Evolutionary conservation across 2,888 invertebrate genomes (phyloP).

Genomic region (Druceiella hillmani): DNA sequence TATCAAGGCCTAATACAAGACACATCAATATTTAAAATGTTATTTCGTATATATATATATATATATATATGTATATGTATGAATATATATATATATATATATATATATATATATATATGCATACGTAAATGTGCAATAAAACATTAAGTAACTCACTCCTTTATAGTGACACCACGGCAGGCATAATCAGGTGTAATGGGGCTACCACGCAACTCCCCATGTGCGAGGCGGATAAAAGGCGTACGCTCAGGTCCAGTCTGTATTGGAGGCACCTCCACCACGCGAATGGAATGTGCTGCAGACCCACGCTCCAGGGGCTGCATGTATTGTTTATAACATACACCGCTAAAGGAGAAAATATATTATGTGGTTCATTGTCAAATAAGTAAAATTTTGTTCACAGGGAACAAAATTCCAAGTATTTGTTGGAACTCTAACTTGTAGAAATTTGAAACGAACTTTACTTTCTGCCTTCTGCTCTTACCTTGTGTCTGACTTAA

Average conservation of each 20-base stretch:
- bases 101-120: no score
- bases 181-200: conserved; percentile 34
- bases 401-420: conserved; percentile 10
- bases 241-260: conserved; percentile 45
- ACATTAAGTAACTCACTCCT: conserved; percentile 54
- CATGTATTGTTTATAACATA: conserved; percentile 60
- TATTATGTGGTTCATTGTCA: conserved; percentile 2
- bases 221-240: conserved; percentile 56
- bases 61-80: no score
- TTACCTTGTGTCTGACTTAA: no score
- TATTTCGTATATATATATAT: no score
- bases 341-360: conserved; percentile 50
- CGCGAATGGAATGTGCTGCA: conserved; percentile 76
- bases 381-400: not conserved
- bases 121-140: no score
- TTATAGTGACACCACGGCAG: conserved; percentile 57
- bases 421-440: no score
- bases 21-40: no score
- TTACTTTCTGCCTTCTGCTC: no score
- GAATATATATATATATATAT: no score
- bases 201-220: conserved; percentile 25
- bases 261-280: conserved; percentile 71
- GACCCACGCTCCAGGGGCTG: conserved; percentile 28
- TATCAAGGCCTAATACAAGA: no score
- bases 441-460: no score